Percentiles rank a stretch among this genome's conserved stretches.
Evolutionary conservation across 2,888 invertebrate genomes (phyloP).

Genomic region (Ceriagrion tenellum): DNA sequence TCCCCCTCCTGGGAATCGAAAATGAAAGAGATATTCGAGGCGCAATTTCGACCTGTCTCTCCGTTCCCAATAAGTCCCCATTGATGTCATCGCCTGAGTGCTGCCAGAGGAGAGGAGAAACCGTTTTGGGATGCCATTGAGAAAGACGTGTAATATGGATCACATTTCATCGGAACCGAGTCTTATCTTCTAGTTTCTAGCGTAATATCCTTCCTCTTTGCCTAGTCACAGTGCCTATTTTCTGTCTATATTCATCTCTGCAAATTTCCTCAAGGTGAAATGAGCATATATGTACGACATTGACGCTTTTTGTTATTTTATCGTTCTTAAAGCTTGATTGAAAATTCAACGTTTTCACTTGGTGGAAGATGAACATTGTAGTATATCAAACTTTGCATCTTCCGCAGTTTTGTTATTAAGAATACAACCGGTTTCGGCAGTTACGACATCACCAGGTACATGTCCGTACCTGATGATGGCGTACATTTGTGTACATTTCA

Average conservation of each 20-base stretch:
- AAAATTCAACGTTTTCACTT: no score
- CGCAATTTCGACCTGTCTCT: not conserved
- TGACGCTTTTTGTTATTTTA: no score
- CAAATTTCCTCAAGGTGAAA: not conserved
- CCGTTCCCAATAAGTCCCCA: not conserved
- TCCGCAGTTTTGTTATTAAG: no score
- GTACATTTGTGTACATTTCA: no score
- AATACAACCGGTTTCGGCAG: no score
- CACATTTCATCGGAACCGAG: not conserved
- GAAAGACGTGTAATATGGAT: not conserved
- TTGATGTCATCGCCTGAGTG: not conserved
- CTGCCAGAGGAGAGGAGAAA: not conserved
- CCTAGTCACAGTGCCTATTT: not conserved
- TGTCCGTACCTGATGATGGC: no score
- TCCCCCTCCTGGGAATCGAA: not conserved
- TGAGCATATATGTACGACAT: no score
- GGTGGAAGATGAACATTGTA: no score
- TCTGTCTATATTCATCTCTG: no score
- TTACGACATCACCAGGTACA: no score
- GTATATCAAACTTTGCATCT: no score
- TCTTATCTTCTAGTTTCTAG: not conserved
- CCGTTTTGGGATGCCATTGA: not conserved
- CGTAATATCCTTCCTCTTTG: not conserved
- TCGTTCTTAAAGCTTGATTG: no score
- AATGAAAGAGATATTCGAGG: conserved; percentile 11